Evolutionary conservation across 2,113 vertebrate genomes (phyloP), one percentile per base, ranked within the genome.

Genomic region (Podocnemis expansa): DNA sequence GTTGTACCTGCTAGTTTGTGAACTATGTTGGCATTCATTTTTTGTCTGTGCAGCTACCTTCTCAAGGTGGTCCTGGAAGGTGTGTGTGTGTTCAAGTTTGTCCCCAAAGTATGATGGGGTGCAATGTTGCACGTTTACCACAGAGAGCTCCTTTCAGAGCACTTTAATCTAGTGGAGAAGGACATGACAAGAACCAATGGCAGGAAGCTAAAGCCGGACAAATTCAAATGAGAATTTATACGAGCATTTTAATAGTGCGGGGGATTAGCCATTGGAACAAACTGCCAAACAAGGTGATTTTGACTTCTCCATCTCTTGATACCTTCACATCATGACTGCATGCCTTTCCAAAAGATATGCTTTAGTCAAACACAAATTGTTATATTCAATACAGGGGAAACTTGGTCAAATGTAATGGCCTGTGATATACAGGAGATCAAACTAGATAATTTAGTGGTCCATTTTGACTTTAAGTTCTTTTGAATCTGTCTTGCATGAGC

Each of bases 141-240:
- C 51, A 52, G 51, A 52, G 17, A 52, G 51, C 51, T 52, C 13
- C 51, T 51, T 51, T 51, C 49, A 11, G 31, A 31, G 47, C 83
- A 87, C 24, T 78, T 90, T 92, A 55, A 87, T 93, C 16, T 34
- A 85, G 56, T 78, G 90, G 82, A 52, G 87, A 95, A 96, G 93
- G 89, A 90, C 70, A n/a, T 85, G 90, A 86, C 56, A 93, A 80
- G 82, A 89, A 89, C 92, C 78, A 91, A 85, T 82, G 56, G 73
- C 1, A 93, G 78, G 63, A 91, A 96, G 82, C 43, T 21, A 85
- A 91, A 95, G 92, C 88, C 89, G 93, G 95, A 96, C 70, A 93
- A 87, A 97, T 95, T 97, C 86, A 93, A 96, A 96, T 93, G 88
- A 93, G 88, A 95, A 95, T 87, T 91, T 84, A 89, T 81, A 93